Evolutionary conservation across 2,888 invertebrate genomes (phyloP), one percentile per base, ranked within the genome.

Genomic region (Carabus problematicus): DNA sequence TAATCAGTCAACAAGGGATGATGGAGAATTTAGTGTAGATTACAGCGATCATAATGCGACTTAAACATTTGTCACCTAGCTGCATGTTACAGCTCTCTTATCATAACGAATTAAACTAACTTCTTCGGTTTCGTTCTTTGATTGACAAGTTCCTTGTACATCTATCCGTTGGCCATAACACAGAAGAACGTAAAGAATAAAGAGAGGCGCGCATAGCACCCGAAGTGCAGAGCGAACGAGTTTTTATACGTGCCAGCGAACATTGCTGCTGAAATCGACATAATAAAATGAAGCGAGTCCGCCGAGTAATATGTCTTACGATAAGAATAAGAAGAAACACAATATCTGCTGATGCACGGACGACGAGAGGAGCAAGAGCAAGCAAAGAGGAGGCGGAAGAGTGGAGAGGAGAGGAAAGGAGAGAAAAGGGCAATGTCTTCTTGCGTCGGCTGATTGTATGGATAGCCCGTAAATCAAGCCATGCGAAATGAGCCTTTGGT

Each of bases 291-390:
- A 66, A 66, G 52, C 56, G 66, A 54, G 59, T 49, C 66, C 60
- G 52, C 29, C 68, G 29, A 43, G 62, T 62, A 69, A 69, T 69
- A 69, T 62, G 69, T 69, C 62, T 69, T 62, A 45, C 62, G 56
- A 69, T 62, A 69, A 62, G 69, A 69, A 69, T 62, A 62, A 69
- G 62, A 62, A 62, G 62, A 69, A 68, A 69, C 47, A 62, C 69
- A 69, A 69, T 69, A 69, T 62, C 67, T 67, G 67, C 67, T 67
- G 67, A 67, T 67, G 60, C 54, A 52, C 52, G 14, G 52, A 52
- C 9, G 3, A 29, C 29, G 29, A 29, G 52, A 19, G 52, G 18
- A 52, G 14, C 49, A n/a, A n/a, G n/a, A n/a, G n/a, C n/a, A n/a
- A n/a, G n/a, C n/a, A n/a, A n/a, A n/a, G n/a, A 45, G n/a, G 45